These are phyloP conservation scores for Eunapius fragilis DNA, from an alignment of 37 sponge, comb jelly and placozoan species.

Conservation along the genomic window DNA sequence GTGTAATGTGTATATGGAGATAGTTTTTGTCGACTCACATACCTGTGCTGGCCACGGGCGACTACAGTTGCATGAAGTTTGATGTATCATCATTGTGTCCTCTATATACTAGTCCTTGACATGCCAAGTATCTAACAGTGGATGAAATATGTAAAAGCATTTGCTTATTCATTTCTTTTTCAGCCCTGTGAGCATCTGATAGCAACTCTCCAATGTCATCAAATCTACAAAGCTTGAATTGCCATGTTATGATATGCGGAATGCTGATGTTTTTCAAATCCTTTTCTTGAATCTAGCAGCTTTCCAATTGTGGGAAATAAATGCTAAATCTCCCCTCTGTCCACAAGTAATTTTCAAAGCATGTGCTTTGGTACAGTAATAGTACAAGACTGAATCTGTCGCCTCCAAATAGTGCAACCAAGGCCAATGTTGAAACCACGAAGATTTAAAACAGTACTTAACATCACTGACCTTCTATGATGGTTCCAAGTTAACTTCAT, in stretches of 20 bases:
- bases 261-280: neutral
- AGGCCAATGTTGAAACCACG: neutral
- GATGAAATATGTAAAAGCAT: neutral
- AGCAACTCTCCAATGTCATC: neutral
- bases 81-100: constrained; percentile 17
- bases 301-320: neutral
- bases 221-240: neutral
- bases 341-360: neutral
- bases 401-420: no score
- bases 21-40: no score
- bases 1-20: no score
- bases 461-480: constrained; percentile 1
- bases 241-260: neutral
- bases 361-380: neutral
- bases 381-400: no score
- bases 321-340: neutral
- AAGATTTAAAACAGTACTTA: neutral
- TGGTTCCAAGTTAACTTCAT: constrained; percentile 20
- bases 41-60: no score
- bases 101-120: constrained; percentile 36
- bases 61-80: constrained; percentile 41
- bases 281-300: neutral
- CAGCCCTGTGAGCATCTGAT: neutral
- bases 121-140: constrained; percentile 12
- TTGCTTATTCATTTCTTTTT: neutral